Evolutionary conservation across 1,140 invertebrate species (phyloP).

Genomic region (Planococcus citri): DNA sequence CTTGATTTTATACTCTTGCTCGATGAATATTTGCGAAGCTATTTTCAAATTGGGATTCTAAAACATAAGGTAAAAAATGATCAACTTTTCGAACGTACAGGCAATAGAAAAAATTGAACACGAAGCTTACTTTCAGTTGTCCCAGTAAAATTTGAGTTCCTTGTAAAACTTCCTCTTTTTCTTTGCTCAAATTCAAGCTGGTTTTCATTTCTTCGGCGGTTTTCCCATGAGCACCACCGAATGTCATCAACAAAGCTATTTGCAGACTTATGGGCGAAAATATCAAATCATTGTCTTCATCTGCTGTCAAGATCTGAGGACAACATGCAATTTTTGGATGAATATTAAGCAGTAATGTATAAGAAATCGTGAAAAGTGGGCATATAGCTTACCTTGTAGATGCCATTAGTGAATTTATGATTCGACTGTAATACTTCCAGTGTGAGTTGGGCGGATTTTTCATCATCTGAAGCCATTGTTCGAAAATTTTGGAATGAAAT

Average conservation of each 20-base stretch:
- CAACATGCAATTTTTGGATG: no score
- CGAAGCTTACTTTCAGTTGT: background rate
- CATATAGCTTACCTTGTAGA: no score
- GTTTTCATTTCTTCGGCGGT: constrained; percentile 41
- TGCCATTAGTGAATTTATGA: no score
- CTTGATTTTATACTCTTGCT: background rate
- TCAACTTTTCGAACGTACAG: no score
- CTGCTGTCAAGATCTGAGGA: background rate
- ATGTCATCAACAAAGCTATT: constrained; percentile 39
- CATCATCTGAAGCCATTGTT: no score
- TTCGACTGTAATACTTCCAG: no score
- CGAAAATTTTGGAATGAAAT: no score
- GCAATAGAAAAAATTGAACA: no score
- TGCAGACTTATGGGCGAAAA: constrained; percentile 32
- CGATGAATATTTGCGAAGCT: background rate
- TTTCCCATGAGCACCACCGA: constrained; percentile 39
- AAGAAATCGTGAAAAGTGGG: no score
- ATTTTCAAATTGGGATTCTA: background rate
- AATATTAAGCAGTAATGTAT: no score
- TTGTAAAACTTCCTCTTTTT: background rate
- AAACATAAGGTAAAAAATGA: background rate
- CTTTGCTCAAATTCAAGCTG: constrained; percentile 23
- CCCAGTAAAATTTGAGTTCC: background rate
- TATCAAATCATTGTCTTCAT: constrained; percentile 25
- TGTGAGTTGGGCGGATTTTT: no score